These are phyloP conservation scores for Echinarachnius parma DNA, from an alignment of 53 echinoderm and acorn worm genomes.

Conservation along the genomic window DNA sequence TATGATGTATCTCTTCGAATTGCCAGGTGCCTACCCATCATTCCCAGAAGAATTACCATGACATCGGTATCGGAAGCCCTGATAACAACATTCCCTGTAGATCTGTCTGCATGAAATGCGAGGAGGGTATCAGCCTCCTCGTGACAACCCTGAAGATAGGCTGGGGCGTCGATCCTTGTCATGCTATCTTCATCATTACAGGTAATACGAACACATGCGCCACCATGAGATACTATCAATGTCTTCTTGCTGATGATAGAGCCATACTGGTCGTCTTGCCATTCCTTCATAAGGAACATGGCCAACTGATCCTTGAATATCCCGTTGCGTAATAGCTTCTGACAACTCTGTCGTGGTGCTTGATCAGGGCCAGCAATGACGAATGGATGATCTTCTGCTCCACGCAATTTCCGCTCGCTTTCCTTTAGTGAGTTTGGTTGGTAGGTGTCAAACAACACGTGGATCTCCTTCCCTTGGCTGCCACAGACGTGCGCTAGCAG, in stretches of 20 bases:
- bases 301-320: slow-evolving; percentile 63
- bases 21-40: slow-evolving; percentile 2
- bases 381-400: slow-evolving; percentile 51
- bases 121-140: slow-evolving; percentile 59
- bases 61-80: slow-evolving; percentile 67
- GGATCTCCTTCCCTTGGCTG: neutral
- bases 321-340: slow-evolving; percentile 54
- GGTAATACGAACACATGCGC: slow-evolving; percentile 15
- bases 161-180: slow-evolving; percentile 36
- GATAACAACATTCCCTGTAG: slow-evolving; percentile 41
- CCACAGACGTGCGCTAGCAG: neutral
- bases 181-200: slow-evolving; percentile 45
- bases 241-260: slow-evolving; percentile 46
- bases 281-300: slow-evolving; percentile 40
- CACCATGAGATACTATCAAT: slow-evolving; percentile 54
- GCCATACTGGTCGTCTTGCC: slow-evolving; percentile 52
- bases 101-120: slow-evolving; percentile 47
- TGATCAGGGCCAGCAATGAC: slow-evolving; percentile 66
- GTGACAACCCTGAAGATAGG: slow-evolving; percentile 50
- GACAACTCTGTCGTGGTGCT: slow-evolving; percentile 49
- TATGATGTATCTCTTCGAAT: neutral
- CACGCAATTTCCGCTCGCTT: slow-evolving; percentile 60
- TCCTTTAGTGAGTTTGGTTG: slow-evolving; percentile 56
- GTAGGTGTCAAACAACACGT: slow-evolving; percentile 24
- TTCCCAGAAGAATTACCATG: slow-evolving; percentile 53